Evolutionary conservation across 2,888 invertebrate species (phyloP), one percentile per base, ranked within the genome.

Genomic region (Antitype chi): DNA sequence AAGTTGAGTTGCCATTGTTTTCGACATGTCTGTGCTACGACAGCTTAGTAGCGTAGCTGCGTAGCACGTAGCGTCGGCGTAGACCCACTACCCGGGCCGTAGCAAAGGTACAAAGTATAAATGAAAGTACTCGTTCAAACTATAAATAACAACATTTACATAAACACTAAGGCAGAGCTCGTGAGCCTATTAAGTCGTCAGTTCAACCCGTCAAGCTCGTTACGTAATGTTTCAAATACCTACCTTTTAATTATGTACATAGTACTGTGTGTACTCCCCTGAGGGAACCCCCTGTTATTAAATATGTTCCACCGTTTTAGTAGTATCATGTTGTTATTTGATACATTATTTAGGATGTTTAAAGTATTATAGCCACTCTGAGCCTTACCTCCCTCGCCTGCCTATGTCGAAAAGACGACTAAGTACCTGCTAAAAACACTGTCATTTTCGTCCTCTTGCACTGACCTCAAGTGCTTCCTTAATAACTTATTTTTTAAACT

Each of bases 211-310:
- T 15, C 49, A 38, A 17, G 74, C 57, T 70, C 53, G 57, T 70
- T 73, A 77, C 38, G 70, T 64, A 77, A 70, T 80, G 77, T 80
- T 75, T 80, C 60, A 80, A 63, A 70, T 70, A 59, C 1, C 71
- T 28, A 43, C 43, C 69, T 60, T 72, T 78, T 78, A 76, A 80
- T 80, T 67, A 82, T 80, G 69, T 69, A 74, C 38, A 63, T n/a
- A 60, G 43, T 68, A 43, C 52, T 59, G 53, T 69, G 60, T 71
- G 67, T 63, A 70, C 53, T 77, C 73, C 53, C 55, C 17, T 32
- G 81, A 60, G 59, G 17, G 20, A 9, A 23, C 59, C 63, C 63
- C 67, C 13, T 59, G 68, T 76, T 72, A 67, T 63, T 62, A 47
- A 70, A 53, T 32, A 72, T 76, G n/a, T 74, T 74, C 20, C n/a